Percentiles rank a stretch among this genome's conserved stretches.
Evolutionary conservation across 2,797 vertebrate genomes (phyloP).

Genomic region (Sylvia borin): DNA sequence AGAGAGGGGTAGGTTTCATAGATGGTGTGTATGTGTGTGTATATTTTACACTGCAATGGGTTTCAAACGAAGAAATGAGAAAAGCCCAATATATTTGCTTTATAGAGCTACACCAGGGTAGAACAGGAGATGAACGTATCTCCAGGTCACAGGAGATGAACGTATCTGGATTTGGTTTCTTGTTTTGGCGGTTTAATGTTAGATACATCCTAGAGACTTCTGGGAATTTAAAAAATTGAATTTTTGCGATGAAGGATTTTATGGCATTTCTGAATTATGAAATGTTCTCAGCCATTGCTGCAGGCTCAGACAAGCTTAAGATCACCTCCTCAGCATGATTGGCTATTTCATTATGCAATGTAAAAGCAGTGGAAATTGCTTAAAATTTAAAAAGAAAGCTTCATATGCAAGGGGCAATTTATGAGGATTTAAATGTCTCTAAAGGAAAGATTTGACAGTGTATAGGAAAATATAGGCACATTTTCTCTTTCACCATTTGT

Average conservation of each 20-base stretch:
- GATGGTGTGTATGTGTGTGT: background rate
- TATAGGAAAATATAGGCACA: conserved; percentile 39
- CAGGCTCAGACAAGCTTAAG: conserved; percentile 43
- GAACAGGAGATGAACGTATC: background rate
- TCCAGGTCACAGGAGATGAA: background rate
- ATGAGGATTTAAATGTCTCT: conserved; percentile 59
- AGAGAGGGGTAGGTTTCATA: background rate
- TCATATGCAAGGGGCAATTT: conserved; percentile 52
- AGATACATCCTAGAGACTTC: conserved; percentile 2
- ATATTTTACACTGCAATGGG: background rate
- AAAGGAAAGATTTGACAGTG: conserved; percentile 42
- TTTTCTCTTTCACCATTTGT: conserved; percentile 46
- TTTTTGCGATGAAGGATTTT: conserved; percentile 50
- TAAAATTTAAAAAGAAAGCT: conserved; percentile 64
- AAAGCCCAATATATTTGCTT: background rate
- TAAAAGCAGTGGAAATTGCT: conserved; percentile 50
- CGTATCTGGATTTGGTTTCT: conserved; percentile 14
- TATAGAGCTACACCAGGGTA: background rate
- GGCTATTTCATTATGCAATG: conserved; percentile 41
- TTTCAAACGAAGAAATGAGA: background rate
- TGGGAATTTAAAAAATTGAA: conserved; percentile 40
- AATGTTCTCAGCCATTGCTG: conserved; percentile 41
- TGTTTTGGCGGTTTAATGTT: conserved; percentile 26
- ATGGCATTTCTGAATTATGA: conserved; percentile 52
- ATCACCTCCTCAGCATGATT: conserved; percentile 29